Percentiles rank a stretch among this genome's conserved stretches.
phyloP scores from a whole-genome alignment of 2,888 invertebrate species.

The Dicyrtomina minuta region DNA sequence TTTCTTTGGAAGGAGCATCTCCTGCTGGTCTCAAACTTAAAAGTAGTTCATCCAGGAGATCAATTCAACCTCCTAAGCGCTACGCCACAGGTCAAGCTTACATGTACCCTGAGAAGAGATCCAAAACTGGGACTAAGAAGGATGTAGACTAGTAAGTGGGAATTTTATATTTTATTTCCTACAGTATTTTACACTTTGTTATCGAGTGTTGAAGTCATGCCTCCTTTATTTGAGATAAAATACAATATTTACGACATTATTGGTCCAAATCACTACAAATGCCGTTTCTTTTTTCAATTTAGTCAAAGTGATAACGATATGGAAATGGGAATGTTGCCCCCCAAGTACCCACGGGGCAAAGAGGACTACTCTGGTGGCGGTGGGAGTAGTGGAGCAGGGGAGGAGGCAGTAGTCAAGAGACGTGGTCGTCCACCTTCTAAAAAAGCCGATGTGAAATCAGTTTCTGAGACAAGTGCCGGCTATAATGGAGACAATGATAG shows the following conservation, averaged over 20 bases:
- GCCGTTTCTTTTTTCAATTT: too few relatives aligned
- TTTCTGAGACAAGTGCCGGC: slow-evolving; percentile 13
- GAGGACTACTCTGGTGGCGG: slow-evolving; percentile 21
- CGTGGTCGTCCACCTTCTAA: slow-evolving; percentile 28
- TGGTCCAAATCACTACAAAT: too few relatives aligned
- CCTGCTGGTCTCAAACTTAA: slow-evolving; percentile 27
- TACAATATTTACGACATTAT: too few relatives aligned
- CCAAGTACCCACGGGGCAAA: slow-evolving; percentile 53
- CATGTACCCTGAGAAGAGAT: slow-evolving; percentile 40
- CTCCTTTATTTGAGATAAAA: too few relatives aligned
- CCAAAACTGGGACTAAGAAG: slow-evolving; percentile 34
- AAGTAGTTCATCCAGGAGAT: slow-evolving; percentile 38
- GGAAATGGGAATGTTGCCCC: slow-evolving; percentile 57
- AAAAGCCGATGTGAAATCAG: not conserved
- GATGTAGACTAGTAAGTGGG: slow-evolving; percentile 23
- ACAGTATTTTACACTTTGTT: too few relatives aligned
- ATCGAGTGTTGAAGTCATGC: too few relatives aligned
- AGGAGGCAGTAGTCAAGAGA: slow-evolving; percentile 6
- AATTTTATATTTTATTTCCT: too few relatives aligned
- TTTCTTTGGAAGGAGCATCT: not conserved
- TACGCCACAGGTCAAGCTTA: slow-evolving; percentile 45
- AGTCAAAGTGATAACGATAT: slow-evolving; percentile 34
- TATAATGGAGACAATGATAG: slow-evolving; percentile 27
- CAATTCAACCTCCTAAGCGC: slow-evolving; percentile 50
- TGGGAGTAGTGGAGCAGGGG: not conserved